Conservation (phyloP, 2,888 invertebrate genomes). For the Odontocolon sp. region DNA sequence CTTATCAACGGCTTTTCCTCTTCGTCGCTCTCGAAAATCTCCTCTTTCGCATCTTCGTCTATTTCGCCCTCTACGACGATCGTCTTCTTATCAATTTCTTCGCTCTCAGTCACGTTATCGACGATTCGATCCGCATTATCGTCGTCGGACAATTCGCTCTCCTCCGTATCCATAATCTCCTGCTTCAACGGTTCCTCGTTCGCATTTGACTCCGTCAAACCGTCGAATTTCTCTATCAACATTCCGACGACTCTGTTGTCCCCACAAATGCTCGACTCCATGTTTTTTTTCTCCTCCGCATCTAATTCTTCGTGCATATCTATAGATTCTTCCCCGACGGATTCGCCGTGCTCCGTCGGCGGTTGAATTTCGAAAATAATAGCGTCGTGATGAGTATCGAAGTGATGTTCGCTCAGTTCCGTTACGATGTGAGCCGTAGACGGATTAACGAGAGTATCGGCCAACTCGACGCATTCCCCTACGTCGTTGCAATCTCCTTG, state of each 20-base stretch:
- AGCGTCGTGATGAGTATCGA: slow-evolving; percentile 38
- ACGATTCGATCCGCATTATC: not conserved
- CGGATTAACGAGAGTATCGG: not conserved
- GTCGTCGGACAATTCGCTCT: slow-evolving; percentile 28
- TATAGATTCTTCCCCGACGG: not conserved
- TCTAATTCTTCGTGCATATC: not conserved
- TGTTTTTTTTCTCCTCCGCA: slow-evolving; percentile 4
- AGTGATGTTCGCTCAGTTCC: slow-evolving; percentile 43
- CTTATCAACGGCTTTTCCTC: slow-evolving; percentile 73
- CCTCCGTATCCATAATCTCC: slow-evolving; percentile 24
- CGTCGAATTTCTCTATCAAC: slow-evolving; percentile 54
- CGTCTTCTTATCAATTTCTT: not conserved
- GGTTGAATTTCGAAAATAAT: slow-evolving; percentile 57
- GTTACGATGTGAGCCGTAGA: slow-evolving; percentile 23
- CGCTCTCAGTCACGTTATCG: not conserved
- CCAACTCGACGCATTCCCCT: slow-evolving; percentile 17
- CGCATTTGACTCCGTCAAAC: slow-evolving; percentile 10
- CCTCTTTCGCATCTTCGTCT: slow-evolving; percentile 25
- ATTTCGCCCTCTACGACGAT: not conserved
- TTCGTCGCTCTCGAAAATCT: slow-evolving; percentile 64
- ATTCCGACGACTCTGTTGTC: slow-evolving; percentile 14
- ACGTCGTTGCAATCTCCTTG: not conserved
- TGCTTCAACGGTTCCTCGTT: not conserved
- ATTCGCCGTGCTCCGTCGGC: slow-evolving; percentile 8
- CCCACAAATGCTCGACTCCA: not conserved